These are phyloP conservation scores for Bemisia tabaci DNA, from an alignment of 1,140 invertebrate genomes.

Conservation along the genomic window DNA sequence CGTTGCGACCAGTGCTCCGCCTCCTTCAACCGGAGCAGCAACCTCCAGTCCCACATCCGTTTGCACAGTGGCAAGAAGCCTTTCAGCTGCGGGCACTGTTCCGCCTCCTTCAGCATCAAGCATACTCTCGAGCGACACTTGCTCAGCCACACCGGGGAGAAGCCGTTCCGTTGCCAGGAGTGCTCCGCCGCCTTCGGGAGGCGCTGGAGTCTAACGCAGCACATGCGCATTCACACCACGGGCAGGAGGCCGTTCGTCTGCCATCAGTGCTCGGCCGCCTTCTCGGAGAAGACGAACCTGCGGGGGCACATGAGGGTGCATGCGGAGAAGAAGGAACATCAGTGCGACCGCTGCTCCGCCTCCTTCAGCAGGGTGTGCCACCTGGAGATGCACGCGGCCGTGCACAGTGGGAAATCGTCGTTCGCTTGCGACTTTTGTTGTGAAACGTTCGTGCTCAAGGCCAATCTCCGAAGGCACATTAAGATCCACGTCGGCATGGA, in stretches of 20 bases:
- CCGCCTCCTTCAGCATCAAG: constrained; percentile 10
- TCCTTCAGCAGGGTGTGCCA: no score
- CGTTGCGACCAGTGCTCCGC: neutral
- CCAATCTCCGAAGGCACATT: constrained; percentile 29
- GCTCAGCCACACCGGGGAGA: constrained; percentile 9
- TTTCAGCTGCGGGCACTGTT: constrained; percentile 15
- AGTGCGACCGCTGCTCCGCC: constrained; percentile 33
- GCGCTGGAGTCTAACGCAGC: constrained; percentile 4
- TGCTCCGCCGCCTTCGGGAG: constrained; percentile 23
- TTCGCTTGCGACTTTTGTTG: constrained; percentile 27
- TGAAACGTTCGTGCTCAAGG: constrained; percentile 11
- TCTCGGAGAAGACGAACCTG: neutral
- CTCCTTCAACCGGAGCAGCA: no score
- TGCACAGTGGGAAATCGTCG: constrained; percentile 14
- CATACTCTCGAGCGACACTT: constrained; percentile 11
- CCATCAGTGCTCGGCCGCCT: constrained; percentile 6
- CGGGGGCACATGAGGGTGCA: constrained; percentile 6
- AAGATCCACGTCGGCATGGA: constrained; percentile 16
- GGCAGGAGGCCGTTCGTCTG: constrained; percentile 11
- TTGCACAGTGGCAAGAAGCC: constrained; percentile 19
- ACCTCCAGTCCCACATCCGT: constrained; percentile 16
- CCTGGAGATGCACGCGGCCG: no score
- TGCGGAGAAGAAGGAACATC: constrained; percentile 31
- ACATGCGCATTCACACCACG: constrained; percentile 6
- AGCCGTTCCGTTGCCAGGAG: constrained; percentile 23